phyloP scores from a whole-genome alignment of 2,888 invertebrate species.

The Drosophila austrosaltans region DNA sequence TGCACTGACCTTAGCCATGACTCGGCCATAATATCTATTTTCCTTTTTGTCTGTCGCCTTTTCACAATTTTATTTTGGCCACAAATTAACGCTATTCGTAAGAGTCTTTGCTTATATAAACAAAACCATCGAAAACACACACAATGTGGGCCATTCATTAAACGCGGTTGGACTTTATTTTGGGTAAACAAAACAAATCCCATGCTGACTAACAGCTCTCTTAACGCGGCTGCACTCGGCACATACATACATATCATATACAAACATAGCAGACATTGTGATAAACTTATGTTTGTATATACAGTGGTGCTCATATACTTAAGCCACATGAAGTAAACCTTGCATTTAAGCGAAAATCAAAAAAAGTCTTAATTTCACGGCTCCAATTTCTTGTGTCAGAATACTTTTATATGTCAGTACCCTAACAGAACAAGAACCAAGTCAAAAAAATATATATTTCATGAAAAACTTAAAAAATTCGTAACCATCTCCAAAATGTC shows the following conservation, averaged over 20 bases:
- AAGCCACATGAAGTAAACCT: no score
- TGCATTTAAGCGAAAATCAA: no score
- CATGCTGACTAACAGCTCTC: conserved; percentile 21
- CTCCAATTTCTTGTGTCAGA: no score
- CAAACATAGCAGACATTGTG: not conserved
- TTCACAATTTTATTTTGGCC: conserved; percentile 45
- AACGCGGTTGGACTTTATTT: conserved; percentile 35
- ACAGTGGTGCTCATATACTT: no score
- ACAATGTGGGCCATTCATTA: conserved; percentile 74
- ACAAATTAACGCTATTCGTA: conserved; percentile 61
- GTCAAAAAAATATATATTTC: no score
- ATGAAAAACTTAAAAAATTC: no score
- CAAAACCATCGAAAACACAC: conserved; percentile 33
- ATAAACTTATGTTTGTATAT: not conserved
- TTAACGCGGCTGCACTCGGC: conserved; percentile 12
- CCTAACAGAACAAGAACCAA: no score
- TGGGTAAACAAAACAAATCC: conserved; percentile 38
- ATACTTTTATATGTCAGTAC: no score
- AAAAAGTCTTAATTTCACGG: no score
- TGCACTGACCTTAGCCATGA: conserved; percentile 54
- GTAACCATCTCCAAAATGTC: no score
- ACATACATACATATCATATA: not conserved
- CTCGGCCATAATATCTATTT: conserved; percentile 29
- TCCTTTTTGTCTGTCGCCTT: conserved; percentile 18
- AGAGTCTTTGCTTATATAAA: conserved; percentile 37